Evolutionary conservation across 2,888 invertebrate genomes (phyloP), one percentile per base, ranked within the genome.

Genomic region (Andrena flavipes): DNA sequence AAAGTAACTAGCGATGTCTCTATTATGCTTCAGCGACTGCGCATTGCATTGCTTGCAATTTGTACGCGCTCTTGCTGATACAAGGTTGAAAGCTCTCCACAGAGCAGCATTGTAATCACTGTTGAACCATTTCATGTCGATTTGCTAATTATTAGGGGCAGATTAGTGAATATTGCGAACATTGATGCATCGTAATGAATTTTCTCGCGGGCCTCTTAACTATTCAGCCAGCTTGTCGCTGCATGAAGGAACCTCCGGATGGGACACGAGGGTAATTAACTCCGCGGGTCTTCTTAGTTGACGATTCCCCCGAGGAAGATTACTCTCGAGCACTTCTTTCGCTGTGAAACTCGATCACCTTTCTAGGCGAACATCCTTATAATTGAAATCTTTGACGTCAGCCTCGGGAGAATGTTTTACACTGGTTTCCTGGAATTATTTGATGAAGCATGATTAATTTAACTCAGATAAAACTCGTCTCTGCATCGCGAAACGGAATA

Each of bases 221-320:
- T 60, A 51, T 48, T 75, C 42, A 42, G 48, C 35, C 35, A 69
- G 35, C 29, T 69, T 62, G 62, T 48, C 33, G 26, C 49, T 59
- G 59, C 23, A 67, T 20, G 54, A 63, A 75, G 35, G 62, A 62
- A 59, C n/a, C 13, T n/a, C 16, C 60, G 30, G 60, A 33, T 69
- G 49, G 68, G 49, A 26, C n/a, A 33, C 65, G 69, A 62, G 59
- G 42, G 67, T 67, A 78, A 82, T 78, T 74, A 74, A 42, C 51
- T 69, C 62, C 54, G 26, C 59, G 75, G 13, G 59, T 48, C 30
- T 48, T 60, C 48, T 68, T 75, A 59, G 29, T 26, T 42, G 54
- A 63, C 70, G 73, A 78, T 49, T 76, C 81, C 67, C 81, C 60
- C 49, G 29, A 26, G 67, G 51, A 56, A 72, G 54, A 26, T 68